Conservation (phyloP, 2,113 vertebrate species). For the Gopherus flavomarginatus region DNA sequence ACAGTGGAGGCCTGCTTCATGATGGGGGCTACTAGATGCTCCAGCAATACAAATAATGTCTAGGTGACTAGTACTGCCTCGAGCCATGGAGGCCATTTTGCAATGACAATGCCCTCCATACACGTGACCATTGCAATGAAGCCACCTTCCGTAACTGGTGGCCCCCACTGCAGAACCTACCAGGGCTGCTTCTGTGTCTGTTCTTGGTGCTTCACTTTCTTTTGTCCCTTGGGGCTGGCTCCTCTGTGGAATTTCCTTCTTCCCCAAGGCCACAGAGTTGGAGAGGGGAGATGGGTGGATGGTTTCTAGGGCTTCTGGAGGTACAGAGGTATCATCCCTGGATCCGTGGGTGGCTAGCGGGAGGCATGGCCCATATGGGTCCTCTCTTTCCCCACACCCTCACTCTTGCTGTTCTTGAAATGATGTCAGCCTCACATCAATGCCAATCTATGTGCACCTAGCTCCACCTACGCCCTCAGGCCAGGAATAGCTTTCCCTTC, state of each 20-base stretch:
- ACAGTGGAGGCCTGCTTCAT: not conserved
- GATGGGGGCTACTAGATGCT: not conserved
- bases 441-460: not conserved
- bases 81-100: not conserved
- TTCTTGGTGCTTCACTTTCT: not conserved
- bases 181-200: not conserved
- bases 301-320: not conserved
- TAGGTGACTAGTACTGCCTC: not conserved
- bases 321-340: not conserved
- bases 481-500: not conserved
- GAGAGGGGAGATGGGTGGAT: not conserved
- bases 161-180: not conserved
- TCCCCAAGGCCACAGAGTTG: not conserved
- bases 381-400: no score
- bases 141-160: not conserved
- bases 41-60: not conserved
- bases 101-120: not conserved
- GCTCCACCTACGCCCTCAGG: not conserved
- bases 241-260: not conserved
- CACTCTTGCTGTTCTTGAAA: no score
- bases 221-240: not conserved
- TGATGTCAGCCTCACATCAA: no score
- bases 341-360: no score
- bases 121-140: no score
- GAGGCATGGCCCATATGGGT: no score